Evolutionary conservation across 2,113 vertebrate genomes (phyloP).

Genomic region (Paratilapia polleni): DNA sequence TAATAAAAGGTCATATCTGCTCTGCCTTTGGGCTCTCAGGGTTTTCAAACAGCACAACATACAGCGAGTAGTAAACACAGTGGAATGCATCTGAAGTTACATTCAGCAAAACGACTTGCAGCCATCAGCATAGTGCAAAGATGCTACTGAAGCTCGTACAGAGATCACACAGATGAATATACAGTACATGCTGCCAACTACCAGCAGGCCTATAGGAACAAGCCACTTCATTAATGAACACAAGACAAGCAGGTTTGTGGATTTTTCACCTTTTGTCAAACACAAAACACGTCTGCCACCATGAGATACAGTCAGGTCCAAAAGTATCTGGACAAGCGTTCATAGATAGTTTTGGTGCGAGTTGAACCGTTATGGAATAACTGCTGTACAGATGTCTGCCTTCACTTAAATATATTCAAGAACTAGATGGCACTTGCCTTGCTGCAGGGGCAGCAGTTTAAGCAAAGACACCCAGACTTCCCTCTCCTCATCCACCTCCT

Average conservation of each 20-base stretch:
- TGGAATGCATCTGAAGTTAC: conserved; percentile 66
- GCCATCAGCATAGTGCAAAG: conserved; percentile 49
- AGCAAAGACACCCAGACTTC: no score
- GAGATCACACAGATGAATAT: neutral
- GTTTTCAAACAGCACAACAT: neutral
- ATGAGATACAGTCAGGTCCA: neutral
- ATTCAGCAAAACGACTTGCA: conserved; percentile 38
- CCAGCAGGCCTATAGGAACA: neutral
- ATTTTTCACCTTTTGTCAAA: neutral
- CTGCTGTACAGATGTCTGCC: neutral
- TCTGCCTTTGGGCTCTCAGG: neutral
- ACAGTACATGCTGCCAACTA: conserved; percentile 17
- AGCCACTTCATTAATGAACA: neutral
- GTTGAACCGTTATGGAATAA: neutral
- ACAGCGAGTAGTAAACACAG: neutral
- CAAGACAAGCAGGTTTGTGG: neutral
- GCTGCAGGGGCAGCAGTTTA: no score
- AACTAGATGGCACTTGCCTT: neutral
- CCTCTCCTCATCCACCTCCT: no score
- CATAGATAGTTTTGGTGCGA: neutral
- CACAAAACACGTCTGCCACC: neutral
- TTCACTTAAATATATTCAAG: neutral
- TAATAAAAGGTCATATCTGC: neutral
- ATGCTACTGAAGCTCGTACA: neutral
- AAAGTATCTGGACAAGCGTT: neutral